Evolutionary conservation across 2,888 invertebrate species (phyloP), one percentile per base, ranked within the genome.

Genomic region (Mystacides longicornis): DNA sequence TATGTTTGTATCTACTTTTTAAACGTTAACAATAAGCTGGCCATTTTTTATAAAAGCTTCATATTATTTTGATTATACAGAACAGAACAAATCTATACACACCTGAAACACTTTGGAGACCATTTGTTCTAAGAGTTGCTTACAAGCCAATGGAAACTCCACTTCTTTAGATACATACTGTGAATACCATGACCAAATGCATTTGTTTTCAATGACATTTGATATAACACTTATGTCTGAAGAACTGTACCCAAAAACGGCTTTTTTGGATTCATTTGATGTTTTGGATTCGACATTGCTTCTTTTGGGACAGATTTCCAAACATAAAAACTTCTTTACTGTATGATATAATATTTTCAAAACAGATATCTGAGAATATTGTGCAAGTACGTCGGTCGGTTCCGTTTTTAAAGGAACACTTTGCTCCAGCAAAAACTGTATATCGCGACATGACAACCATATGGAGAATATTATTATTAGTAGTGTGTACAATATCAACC

Each of bases 331-430:
- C 37, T 37, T 37, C 4, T 5, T 37, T 14, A 37, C 14, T 4
- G 14, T 14, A 16, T 37, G 16, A 37, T n/a, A 7, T 37, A 37
- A 37, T 14, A 37, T 7, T 37, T 16, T 16, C 16, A 54, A 4
- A 43, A 54, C 49, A 31, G 27, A 43, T 3, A 57, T 33, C 23
- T 48, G 51, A 1, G 48, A 43, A 51, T 51, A 33, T 16, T 56
- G 48, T 1, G 19, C 20, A n/a, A 48, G 56, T 22, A 55, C 23
- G 5, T 33, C 49, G 37, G 54, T 69, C n/a, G 72, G 59, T 63
- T 77, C 72, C 63, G 73, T 74, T 57, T 72, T 72, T 22, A 80
- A 49, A 4, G 81, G 79, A 63, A 76, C 78, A 62, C 77, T 80
- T 58, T 77, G 68, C 61, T 69, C 70, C 51, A 82, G 65, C 54